Base-by-base conservation (phyloP, 1,140 invertebrate species). In the Brachionus koreanus region DNA sequence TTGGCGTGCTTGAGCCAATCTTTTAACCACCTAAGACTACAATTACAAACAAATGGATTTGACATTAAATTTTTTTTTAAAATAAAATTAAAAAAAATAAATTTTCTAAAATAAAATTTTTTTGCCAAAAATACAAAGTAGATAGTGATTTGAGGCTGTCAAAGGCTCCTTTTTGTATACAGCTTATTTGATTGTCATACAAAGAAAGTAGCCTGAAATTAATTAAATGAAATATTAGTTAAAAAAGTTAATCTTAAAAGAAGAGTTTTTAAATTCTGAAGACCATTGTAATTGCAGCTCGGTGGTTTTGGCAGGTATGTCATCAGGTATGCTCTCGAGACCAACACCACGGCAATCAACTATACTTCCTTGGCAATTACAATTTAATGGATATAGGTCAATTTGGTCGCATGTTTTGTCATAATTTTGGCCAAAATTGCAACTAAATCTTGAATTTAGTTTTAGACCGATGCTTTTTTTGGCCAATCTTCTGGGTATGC, bases 21-120 rank as follows among this genome's bases (percentile, higher is more conserved):
- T 49, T 93, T 92, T 86, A 98, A 92, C 95, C 96, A 98, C 29
- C 93, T 91, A 84, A 98, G 90, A 90, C 98, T 95, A 88, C 97
- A 99, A 88, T 97, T 96, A 90, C 97, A 99, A 81, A 93, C 92
- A 86, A 99, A 93, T 29, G 95, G 94, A 90, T 99, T 99, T 77
- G 92, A 92, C 85, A 94, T 91, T 65, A 98, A 90, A 87, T 96
- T 94, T 84, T 95, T 97, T 87, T 77, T 82, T 83, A 19, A 39
- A 85, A 82, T 61, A 81, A 33, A 67, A 65, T 42, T 37, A 35
- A 67, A 2, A 61, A 35, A 33, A 49, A 77, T 16, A n/a, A 23
- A 13, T 19, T 67, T 77, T 82, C 37, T 85, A 25, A n/a, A 37
- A 72, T 57, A 69, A 76, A 33, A 12, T 52, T 52, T 52, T 52